phyloP scores from a whole-genome alignment of 2,888 invertebrate genomes.

The Nasonovia ribisnigri region DNA sequence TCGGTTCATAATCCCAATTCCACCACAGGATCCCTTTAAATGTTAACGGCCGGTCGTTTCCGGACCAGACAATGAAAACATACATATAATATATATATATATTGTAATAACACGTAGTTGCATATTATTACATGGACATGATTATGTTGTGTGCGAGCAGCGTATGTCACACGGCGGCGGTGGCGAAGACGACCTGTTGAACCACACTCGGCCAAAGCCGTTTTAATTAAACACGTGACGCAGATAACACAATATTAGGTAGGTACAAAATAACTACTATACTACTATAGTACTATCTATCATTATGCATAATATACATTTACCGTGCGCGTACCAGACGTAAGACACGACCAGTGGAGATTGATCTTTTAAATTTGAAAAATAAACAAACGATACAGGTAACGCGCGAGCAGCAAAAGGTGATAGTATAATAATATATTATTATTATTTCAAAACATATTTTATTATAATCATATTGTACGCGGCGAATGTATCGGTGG shows the following conservation, averaged over 20 bases:
- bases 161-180: not conserved
- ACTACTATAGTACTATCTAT: not conserved
- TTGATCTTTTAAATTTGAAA: no score
- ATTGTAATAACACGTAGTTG: not conserved
- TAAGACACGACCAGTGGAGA: no score
- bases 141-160: not conserved
- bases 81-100: not conserved
- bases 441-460: not conserved
- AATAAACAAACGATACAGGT: no score
- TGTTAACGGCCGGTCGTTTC: slow-evolving; percentile 45
- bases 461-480: not conserved
- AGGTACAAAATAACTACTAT: no score
- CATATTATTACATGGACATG: not conserved
- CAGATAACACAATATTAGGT: not conserved
- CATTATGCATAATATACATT: no score
- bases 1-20: not conserved
- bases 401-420: not conserved
- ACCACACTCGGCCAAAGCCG: not conserved
- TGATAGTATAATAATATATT: no score
- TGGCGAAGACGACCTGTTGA: not conserved
- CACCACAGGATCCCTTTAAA: slow-evolving; percentile 12
- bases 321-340: no score
- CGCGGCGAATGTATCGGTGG: not conserved
- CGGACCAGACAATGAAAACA: not conserved
- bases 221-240: not conserved